Evolutionary conservation across 2,113 vertebrate genomes (phyloP), one percentile per base, ranked within the genome.

Genomic region (Callospermophilus lateralis): DNA sequence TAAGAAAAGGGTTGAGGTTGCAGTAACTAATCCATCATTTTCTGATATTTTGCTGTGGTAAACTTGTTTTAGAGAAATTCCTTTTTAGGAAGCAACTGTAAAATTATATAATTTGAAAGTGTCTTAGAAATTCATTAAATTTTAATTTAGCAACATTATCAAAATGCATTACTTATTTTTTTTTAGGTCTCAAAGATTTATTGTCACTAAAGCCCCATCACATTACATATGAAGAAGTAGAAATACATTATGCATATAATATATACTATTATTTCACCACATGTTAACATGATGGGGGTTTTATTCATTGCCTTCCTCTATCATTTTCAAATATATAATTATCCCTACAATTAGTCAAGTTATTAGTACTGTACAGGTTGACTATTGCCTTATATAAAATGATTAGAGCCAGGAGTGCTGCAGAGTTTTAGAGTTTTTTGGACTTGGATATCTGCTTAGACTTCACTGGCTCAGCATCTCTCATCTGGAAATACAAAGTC

Each of bases 111-210:
- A 79, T 84, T 88, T 79, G 53, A 88, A 85, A 96, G 87, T 84
- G 17, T 37, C 26, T 90, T 34, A 68, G 13, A 86, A 87, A 84
- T 72, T 65, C 42, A 51, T 77, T 55, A 70, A 4, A 17, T 81
- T 95, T 89, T 68, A 89, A 92, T 89, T 94, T 89, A 89, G n/a
- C 19, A 55, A 76, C 19, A 32, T 89, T 85, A 78, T 89, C 61
- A 91, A 91, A 96, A 9, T 63, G 4, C n/a, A 84, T 61, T 77
- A 30, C 77, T 94, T 65, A 16, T 63, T 37, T 85, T 63, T 37
- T 85, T 81, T 63, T 67, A 76, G n/a, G 28, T 94, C 39, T 48
- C 85, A 13, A 42, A 84, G 73, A 77, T 81, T 55, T 94, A 55
- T 67, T 73, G 11, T 90, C 37, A 48, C 32, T 92, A 70, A 94